These are phyloP conservation scores for Callocephalon fimbriatum DNA, from an alignment of 2,113 vertebrate genomes.

Conservation along the genomic window DNA sequence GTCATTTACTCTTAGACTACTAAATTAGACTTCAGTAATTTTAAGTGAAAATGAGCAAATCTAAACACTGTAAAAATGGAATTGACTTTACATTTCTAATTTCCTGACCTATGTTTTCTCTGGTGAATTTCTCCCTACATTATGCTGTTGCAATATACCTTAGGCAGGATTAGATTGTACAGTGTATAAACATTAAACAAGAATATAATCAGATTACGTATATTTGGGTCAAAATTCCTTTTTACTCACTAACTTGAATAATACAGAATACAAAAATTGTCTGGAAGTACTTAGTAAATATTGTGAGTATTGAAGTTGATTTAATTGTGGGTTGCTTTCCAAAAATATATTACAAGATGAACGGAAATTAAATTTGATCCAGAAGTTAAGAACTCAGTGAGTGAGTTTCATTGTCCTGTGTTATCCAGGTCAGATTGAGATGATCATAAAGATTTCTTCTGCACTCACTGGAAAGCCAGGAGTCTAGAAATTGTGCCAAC, in stretches of 20 bases:
- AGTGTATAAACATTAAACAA: background rate
- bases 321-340: background rate
- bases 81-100: background rate
- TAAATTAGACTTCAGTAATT: background rate
- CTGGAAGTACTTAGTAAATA: background rate
- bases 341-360: background rate
- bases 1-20: background rate
- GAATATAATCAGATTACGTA: background rate
- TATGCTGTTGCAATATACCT: background rate
- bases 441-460: slow-evolving; percentile 21
- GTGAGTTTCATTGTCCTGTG: background rate
- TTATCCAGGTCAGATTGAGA: slow-evolving; percentile 32
- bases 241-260: background rate
- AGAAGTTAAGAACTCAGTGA: slow-evolving; percentile 24
- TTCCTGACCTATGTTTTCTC: background rate
- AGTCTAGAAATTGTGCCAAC: slow-evolving; percentile 11
- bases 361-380: background rate
- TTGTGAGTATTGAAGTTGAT: background rate
- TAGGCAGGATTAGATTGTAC: background rate
- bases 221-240: background rate
- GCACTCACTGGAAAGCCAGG: background rate
- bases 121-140: background rate
- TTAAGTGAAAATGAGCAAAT: background rate
- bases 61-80: background rate
- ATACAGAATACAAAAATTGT: background rate